A percentile compares a stretch with the other conserved stretches of the same genome.
Conservation (phyloP, 2,113 vertebrate species). For the Burhinus bistriatus region DNA sequence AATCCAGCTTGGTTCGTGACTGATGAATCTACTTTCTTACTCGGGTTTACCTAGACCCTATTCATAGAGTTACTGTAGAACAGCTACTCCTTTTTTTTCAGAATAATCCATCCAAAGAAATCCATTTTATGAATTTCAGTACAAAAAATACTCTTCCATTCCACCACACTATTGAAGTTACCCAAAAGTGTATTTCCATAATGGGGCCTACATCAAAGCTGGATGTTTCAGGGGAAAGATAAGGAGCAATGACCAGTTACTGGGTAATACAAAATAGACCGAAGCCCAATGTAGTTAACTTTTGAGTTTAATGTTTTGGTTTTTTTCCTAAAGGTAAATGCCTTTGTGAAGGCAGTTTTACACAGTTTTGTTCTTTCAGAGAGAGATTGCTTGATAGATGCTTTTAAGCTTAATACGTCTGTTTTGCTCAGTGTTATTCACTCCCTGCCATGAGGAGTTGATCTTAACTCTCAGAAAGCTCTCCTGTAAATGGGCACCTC, state of each 20-base stretch:
- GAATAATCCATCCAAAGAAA: neutral
- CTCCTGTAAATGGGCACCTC: neutral
- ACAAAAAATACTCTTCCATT: neutral
- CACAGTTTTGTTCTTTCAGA: neutral
- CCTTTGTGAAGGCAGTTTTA: neutral
- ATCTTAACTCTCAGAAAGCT: neutral
- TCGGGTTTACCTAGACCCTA: neutral
- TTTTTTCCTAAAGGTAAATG: neutral
- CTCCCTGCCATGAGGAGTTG: neutral
- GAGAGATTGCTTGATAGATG: rapidly evolving
- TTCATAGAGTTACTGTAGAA: neutral
- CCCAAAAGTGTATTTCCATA: neutral
- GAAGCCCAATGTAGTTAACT: neutral
- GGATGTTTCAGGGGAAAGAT: neutral
- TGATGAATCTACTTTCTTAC: neutral
- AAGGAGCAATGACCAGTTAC: neutral
- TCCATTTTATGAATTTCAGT: neutral
- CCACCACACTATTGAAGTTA: neutral
- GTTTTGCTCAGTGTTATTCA: neutral
- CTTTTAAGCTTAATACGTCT: neutral
- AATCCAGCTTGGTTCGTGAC: neutral
- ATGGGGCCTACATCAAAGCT: neutral
- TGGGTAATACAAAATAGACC: neutral
- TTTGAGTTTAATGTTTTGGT: neutral
- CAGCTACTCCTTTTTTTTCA: neutral